phyloP scores from a whole-genome alignment of 92 coral and sea anemone genomes.

The Epizoanthus illoricatus region DNA sequence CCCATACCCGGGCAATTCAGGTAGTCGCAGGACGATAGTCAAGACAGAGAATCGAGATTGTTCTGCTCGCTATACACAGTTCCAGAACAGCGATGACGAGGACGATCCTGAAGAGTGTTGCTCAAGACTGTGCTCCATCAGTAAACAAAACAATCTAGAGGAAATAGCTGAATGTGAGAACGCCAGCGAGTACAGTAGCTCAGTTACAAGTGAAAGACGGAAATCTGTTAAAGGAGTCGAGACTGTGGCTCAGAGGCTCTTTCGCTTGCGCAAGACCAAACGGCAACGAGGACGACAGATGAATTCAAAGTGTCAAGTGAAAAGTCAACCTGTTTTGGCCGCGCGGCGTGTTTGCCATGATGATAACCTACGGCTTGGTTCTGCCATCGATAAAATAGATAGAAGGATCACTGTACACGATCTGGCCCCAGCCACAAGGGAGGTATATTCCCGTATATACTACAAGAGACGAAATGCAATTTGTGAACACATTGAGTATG shows the following conservation, averaged over 20 bases:
- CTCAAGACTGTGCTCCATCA: too few relatives aligned
- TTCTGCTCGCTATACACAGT: background rate
- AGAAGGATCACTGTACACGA: background rate
- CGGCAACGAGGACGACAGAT: background rate
- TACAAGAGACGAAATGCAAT: constrained; percentile 26
- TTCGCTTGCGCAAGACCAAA: background rate
- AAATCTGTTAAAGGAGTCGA: background rate
- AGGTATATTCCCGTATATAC: constrained; percentile 9
- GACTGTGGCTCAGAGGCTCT: constrained; percentile 14
- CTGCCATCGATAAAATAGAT: background rate
- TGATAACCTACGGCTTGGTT: background rate
- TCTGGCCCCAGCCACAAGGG: background rate
- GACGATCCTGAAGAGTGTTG: background rate
- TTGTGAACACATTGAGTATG: constrained; percentile 22
- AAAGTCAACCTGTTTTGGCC: too few relatives aligned
- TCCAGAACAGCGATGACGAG: background rate
- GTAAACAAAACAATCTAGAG: background rate
- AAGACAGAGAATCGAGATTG: too few relatives aligned
- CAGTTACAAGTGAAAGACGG: background rate
- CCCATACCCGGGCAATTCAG: background rate
- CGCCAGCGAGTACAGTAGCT: background rate
- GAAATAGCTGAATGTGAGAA: background rate
- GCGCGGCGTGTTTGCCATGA: background rate
- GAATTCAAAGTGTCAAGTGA: background rate
- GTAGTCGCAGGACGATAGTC: background rate